phyloP scores from a whole-genome alignment of 2,888 invertebrate species.

The Noctuana brunneofusca region DNA sequence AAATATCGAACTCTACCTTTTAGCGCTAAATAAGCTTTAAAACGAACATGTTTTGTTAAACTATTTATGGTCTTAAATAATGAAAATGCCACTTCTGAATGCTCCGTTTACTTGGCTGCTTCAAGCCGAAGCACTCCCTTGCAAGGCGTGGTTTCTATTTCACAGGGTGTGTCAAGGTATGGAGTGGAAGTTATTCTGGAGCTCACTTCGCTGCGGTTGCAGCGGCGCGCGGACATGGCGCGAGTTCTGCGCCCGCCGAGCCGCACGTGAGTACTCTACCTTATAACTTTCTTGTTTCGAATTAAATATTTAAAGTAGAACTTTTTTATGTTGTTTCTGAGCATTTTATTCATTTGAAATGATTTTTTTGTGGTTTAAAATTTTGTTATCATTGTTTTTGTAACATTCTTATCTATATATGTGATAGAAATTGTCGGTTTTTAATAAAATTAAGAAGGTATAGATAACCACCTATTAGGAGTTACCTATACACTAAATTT shows the following conservation, averaged over 20 bases:
- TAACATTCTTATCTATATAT: no score
- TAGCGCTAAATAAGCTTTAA: no score
- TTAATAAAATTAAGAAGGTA: no score
- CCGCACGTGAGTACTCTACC: constrained; percentile 68
- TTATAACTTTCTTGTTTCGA: constrained; percentile 26
- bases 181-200: constrained; percentile 7
- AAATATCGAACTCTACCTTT: no score
- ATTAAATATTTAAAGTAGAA: no score
- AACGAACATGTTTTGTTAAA: no score
- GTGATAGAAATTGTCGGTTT: no score
- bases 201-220: constrained; percentile 62
- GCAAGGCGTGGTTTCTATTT: constrained; percentile 23
- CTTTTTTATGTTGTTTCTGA: not conserved
- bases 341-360: no score
- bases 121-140: not conserved
- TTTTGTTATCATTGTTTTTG: no score
- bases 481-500: no score
- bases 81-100: not conserved
- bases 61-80: not conserved
- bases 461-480: no score
- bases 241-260: constrained; percentile 69
- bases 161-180: constrained; percentile 4
- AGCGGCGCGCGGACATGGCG: constrained; percentile 79
- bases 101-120: not conserved
- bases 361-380: no score